Evolutionary conservation across 1,140 invertebrate species (phyloP).

Genomic region (Leptopilina boulardi): DNA sequence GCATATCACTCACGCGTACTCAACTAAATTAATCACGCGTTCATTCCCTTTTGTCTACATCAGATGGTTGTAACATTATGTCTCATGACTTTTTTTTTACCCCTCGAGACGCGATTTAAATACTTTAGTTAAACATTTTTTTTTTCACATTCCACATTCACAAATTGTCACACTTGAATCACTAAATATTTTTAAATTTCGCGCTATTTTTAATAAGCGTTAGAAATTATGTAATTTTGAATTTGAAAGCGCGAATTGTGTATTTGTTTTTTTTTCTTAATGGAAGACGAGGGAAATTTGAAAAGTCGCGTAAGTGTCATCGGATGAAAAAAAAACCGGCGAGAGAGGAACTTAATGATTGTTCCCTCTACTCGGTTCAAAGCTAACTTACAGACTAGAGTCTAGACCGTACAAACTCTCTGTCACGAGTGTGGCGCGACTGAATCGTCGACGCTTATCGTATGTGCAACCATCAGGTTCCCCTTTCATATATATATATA

Average conservation of each 20-base stretch:
- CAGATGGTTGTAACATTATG: neutral
- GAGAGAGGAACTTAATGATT: slow-evolving; percentile 24
- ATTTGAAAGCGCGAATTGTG: neutral
- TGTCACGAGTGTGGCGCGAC: slow-evolving; percentile 15
- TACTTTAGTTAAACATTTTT: no score
- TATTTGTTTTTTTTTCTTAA: neutral
- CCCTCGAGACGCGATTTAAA: no score
- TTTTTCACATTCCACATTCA: neutral
- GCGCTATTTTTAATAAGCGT: neutral
- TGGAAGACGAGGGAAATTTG: slow-evolving; percentile 17
- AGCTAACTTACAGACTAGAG: neutral
- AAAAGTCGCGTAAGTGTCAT: neutral
- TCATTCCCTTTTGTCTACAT: slow-evolving; percentile 2
- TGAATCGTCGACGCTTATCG: slow-evolving; percentile 16
- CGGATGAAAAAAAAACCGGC: neutral
- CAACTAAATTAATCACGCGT: neutral
- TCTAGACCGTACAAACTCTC: neutral
- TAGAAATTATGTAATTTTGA: neutral
- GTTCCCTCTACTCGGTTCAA: neutral
- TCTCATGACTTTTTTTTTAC: neutral
- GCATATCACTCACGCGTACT: slow-evolving; percentile 7
- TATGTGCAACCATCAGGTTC: slow-evolving; percentile 14
- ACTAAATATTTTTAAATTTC: neutral
- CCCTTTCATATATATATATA: neutral
- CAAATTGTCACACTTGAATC: neutral